Conservation (phyloP, 1,140 invertebrate genomes). For the Notospermus geniculatus region DNA sequence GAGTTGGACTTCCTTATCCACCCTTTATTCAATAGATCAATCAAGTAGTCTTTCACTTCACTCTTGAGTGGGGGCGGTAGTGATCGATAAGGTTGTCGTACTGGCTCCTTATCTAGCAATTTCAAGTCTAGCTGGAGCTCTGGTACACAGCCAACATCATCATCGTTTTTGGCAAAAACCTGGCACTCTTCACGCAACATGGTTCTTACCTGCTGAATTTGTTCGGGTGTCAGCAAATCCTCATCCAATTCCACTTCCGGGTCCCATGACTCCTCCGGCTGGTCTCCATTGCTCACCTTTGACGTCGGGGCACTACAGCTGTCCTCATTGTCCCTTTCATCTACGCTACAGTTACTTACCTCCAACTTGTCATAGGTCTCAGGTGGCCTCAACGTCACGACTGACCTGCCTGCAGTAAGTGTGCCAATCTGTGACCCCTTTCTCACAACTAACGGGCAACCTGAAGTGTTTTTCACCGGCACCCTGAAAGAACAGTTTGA, state of each 20-base stretch:
- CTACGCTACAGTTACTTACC: too few relatives aligned
- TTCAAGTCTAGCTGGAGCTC: conserved; percentile 20
- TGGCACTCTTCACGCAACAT: conserved; percentile 14
- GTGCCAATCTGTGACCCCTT: too few relatives aligned
- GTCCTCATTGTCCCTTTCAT: too few relatives aligned
- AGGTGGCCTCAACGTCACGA: too few relatives aligned
- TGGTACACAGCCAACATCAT: conserved; percentile 22
- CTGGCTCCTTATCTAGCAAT: conserved; percentile 14
- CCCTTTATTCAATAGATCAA: conserved; percentile 11
- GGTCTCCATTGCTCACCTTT: too few relatives aligned
- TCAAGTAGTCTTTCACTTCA: conserved; percentile 27
- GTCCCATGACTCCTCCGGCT: too few relatives aligned
- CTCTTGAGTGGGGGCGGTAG: conserved; percentile 23
- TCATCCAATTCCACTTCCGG: conserved; percentile 4
- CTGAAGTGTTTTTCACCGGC: too few relatives aligned
- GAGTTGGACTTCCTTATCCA: conserved; percentile 15
- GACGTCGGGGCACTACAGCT: too few relatives aligned
- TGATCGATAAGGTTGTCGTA: conserved; percentile 16
- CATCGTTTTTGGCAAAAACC: conserved; percentile 16
- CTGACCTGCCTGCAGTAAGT: too few relatives aligned
- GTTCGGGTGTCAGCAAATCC: neutral
- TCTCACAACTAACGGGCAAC: too few relatives aligned
- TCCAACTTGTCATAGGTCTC: too few relatives aligned
- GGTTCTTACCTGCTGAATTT: conserved; percentile 8
- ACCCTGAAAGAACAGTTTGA: too few relatives aligned